phyloP scores from a whole-genome alignment of 2,888 invertebrate genomes.

The Ypsolopha scabrella region DNA sequence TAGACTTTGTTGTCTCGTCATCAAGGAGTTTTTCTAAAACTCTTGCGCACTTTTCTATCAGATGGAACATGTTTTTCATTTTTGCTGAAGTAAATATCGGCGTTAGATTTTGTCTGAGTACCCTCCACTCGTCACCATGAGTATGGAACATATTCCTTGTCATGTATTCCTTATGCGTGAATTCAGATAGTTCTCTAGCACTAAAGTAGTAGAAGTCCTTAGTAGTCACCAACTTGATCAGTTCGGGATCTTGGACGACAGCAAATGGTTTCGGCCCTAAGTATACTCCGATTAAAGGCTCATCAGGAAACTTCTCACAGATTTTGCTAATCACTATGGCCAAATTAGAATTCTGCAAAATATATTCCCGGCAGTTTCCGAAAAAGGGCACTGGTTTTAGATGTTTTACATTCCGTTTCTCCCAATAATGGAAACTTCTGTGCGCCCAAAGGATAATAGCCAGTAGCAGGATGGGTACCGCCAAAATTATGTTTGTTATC shows the following conservation, averaged over 20 bases:
- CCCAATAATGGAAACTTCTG: conserved; percentile 31
- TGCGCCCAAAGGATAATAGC: too few species aligned
- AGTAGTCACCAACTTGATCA: conserved; percentile 19
- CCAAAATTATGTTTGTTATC: too few species aligned
- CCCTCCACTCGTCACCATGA: conserved; percentile 21
- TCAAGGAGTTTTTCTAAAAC: conserved; percentile 16
- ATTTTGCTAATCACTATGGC: conserved; percentile 20
- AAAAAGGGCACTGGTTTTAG: conserved; percentile 26
- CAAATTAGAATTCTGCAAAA: conserved; percentile 23
- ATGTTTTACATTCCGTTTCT: conserved; percentile 26
- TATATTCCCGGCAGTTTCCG: conserved; percentile 33
- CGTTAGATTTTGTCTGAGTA: conserved; percentile 20
- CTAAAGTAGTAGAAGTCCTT: conserved; percentile 24
- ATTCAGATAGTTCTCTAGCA: conserved; percentile 17
- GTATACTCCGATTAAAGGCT: conserved; percentile 6
- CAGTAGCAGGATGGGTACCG: too few species aligned
- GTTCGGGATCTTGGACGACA: conserved; percentile 18
- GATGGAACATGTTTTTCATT: conserved; percentile 3
- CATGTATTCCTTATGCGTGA: conserved; percentile 14
- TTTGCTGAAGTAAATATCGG: conserved; percentile 21
- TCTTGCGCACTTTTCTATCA: conserved; percentile 18
- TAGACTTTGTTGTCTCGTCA: conserved; percentile 6
- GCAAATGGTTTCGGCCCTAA: conserved; percentile 11
- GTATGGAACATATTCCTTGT: conserved; percentile 21
- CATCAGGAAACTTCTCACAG: conserved; percentile 8